Evolutionary conservation across 2,888 invertebrate genomes (phyloP), one percentile per base, ranked within the genome.

Genomic region (Augochlorella aurata): DNA sequence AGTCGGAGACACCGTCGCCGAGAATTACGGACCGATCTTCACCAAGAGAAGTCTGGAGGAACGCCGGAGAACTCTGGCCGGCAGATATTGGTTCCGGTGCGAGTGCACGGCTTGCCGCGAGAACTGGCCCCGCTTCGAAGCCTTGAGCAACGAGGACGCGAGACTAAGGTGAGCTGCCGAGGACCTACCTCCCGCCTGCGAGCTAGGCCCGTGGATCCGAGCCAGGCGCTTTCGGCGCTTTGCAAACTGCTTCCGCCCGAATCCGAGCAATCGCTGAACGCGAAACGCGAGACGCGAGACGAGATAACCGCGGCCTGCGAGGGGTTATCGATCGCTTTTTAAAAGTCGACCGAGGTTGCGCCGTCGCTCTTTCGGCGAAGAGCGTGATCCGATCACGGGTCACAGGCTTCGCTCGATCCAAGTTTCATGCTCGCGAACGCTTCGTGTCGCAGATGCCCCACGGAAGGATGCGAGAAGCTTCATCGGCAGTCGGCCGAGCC

Each of bases 11-110:
- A 91, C 95, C n/a, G 95, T 97, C 0, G 96, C 96, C 0, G 98
- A 98, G 90, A 97, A 97, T 94, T 98, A 98, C 92, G 98, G 97
- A 0, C 97, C 97, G 0, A 95, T 97, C 88, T 97, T 97, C 91
- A 95, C 95, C 0, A 95, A 96, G 82, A 94, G 94, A 85, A 93
- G 92, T 68, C 88, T 95, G 7, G 92, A 93, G 44, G 95, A 96
- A 69, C 94, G 98, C 5, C 96, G 96, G 91, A 94, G 95, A 68
- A 94, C 95, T 0, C 93, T 97, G 1, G 94, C 95, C 1, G 96
- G 96, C 18, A 95, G 97, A 18, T 97, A 97, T 92, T 96, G 97
- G 96, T 98, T 98, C 92, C 94, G 94, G 72, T 98, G 98, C 90
- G 94, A 95, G 63, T 98, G 98, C 90, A 90, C 93, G 70, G 96